Evolutionary conservation across 2,113 vertebrate genomes (phyloP).

Genomic region (Myotis davidii): DNA sequence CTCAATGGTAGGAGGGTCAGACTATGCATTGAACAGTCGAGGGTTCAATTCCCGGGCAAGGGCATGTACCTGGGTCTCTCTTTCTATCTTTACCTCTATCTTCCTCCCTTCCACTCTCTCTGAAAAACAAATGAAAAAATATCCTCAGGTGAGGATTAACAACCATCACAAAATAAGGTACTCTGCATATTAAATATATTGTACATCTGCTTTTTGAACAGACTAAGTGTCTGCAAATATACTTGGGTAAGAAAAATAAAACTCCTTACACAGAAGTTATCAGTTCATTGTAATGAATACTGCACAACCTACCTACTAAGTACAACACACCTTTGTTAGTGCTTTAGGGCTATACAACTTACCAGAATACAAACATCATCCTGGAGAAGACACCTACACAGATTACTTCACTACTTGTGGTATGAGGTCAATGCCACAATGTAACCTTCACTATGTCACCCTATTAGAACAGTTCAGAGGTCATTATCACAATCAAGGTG

Average conservation of each 20-base stretch:
- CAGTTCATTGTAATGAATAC: neutral
- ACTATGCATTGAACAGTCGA: too few relatives aligned
- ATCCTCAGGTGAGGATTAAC: too few relatives aligned
- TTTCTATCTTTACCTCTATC: too few relatives aligned
- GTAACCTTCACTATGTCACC: neutral
- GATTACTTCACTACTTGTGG: neutral
- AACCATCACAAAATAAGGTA: neutral
- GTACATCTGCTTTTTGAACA: neutral
- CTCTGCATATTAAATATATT: neutral
- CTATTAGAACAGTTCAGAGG: neutral
- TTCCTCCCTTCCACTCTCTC: too few relatives aligned
- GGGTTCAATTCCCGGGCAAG: too few relatives aligned
- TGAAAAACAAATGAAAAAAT: too few relatives aligned
- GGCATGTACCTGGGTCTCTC: too few relatives aligned
- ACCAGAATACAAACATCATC: neutral
- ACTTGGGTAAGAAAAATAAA: neutral
- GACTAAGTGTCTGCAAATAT: neutral
- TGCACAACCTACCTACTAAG: neutral
- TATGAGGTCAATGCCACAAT: neutral
- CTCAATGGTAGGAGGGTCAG: too few relatives aligned
- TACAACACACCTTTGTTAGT: accelerated
- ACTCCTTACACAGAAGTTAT: neutral
- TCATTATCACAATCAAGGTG: neutral
- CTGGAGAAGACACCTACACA: neutral
- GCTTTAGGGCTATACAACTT: neutral